A percentile compares a stretch with the other conserved stretches of the same genome.
These are phyloP conservation scores for Lepidurus arcticus DNA, from an alignment of 1,140 invertebrate species.

Conservation along the genomic window DNA sequence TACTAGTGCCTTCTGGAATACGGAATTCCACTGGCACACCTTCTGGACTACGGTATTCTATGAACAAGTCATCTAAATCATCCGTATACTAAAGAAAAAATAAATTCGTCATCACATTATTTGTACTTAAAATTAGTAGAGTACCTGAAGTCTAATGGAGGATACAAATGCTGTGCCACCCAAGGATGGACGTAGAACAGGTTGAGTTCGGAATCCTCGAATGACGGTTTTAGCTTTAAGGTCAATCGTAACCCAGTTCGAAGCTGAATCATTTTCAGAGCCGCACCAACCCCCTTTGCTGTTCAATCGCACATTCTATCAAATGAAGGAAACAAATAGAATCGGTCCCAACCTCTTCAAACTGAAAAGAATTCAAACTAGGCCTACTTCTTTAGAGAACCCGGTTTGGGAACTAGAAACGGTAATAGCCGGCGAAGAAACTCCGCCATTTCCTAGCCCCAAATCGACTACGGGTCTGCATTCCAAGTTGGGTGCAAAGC, in stretches of 20 bases:
- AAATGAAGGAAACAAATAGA: slow-evolving; percentile 39
- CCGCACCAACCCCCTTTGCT: slow-evolving; percentile 85
- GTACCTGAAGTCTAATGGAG: slow-evolving; percentile 67
- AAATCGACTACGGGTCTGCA: slow-evolving; percentile 82
- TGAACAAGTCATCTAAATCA: slow-evolving; percentile 79
- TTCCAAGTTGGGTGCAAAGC: slow-evolving; percentile 79
- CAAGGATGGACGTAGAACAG: slow-evolving; percentile 68
- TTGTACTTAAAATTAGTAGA: background rate
- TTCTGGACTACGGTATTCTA: slow-evolving; percentile 84
- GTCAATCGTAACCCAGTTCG: slow-evolving; percentile 83
- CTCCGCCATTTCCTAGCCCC: slow-evolving; percentile 78
- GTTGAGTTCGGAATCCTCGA: slow-evolving; percentile 80
- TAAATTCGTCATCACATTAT: slow-evolving; percentile 2
- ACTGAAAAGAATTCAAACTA: slow-evolving; percentile 31
- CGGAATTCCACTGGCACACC: slow-evolving; percentile 88
- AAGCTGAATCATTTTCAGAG: slow-evolving; percentile 68
- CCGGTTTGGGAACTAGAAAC: slow-evolving; percentile 75
- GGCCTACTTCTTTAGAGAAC: slow-evolving; percentile 68
- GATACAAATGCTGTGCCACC: slow-evolving; percentile 73
- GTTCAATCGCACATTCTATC: slow-evolving; percentile 68
- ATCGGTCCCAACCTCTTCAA: background rate
- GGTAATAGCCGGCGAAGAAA: slow-evolving; percentile 80
- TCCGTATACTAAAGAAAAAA: slow-evolving; percentile 63
- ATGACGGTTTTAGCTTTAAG: slow-evolving; percentile 84
- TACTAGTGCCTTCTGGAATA: slow-evolving; percentile 69